Percentiles rank a stretch among this genome's conserved stretches.
phyloP scores from a whole-genome alignment of 2,797 vertebrate species.

The Siniperca scherzeri region DNA sequence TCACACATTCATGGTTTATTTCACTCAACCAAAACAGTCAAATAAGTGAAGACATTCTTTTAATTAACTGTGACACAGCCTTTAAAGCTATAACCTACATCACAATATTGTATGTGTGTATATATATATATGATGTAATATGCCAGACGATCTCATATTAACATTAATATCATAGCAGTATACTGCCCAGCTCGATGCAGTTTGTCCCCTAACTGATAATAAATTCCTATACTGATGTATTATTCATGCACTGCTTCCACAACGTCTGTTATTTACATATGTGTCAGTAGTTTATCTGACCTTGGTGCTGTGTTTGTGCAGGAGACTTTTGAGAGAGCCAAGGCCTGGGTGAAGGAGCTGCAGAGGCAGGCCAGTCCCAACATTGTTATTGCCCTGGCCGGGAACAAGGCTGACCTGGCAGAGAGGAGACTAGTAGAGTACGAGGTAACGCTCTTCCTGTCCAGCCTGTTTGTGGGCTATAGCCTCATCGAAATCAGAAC shows the following conservation, averaged over 20 bases:
- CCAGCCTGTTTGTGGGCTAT: neutral
- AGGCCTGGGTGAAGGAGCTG: constrained; percentile 91
- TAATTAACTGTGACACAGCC: neutral
- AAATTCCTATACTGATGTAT: neutral
- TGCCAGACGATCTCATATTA: neutral
- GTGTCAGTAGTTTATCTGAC: constrained; percentile 10
- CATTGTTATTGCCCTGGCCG: constrained; percentile 90
- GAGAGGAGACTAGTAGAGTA: constrained; percentile 91
- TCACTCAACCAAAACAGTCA: neutral
- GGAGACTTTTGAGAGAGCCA: constrained; percentile 90
- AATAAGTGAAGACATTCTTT: neutral
- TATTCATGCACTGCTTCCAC: neutral
- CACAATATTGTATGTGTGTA: too few relatives aligned
- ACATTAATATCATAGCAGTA: neutral
- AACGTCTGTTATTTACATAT: neutral
- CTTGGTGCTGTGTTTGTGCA: constrained; percentile 57
- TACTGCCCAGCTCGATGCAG: neutral
- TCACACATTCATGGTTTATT: neutral
- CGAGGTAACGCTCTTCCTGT: constrained; percentile 78
- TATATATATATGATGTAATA: too few relatives aligned
- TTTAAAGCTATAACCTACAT: neutral
- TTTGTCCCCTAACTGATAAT: neutral
- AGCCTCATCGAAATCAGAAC: neutral
- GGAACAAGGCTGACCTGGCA: constrained; percentile 90
- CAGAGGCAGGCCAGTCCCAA: constrained; percentile 91